Conservation (phyloP, 2,113 vertebrate genomes). For the Malaclemys terrapin region DNA sequence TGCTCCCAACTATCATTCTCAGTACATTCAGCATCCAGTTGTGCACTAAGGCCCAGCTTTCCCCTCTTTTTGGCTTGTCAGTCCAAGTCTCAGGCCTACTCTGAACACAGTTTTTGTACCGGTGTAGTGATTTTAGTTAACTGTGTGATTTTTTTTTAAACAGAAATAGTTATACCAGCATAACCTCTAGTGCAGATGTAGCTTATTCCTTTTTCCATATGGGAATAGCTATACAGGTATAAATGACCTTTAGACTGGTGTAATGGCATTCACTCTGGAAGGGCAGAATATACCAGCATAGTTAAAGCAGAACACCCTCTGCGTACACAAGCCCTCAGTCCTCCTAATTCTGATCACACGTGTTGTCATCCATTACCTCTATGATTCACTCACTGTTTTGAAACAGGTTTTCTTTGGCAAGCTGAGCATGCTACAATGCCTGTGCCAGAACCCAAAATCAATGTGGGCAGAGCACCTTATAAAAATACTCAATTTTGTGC, state of each 20-base stretch:
- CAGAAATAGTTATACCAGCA: not conserved
- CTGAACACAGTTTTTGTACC: conserved; percentile 42
- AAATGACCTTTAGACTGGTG: not conserved
- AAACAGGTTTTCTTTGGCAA: not conserved
- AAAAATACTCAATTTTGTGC: not conserved
- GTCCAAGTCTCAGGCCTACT: conserved; percentile 13
- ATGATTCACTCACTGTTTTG: not conserved
- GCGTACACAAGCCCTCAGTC: not conserved
- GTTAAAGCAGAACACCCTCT: accelerated
- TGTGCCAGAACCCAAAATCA: not conserved
- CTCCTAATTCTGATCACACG: not conserved
- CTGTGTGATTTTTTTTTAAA: not conserved
- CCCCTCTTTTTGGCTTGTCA: conserved; percentile 33
- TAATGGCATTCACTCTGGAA: accelerated
- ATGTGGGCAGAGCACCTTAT: not conserved
- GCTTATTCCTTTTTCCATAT: not conserved
- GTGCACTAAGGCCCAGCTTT: conserved; percentile 45
- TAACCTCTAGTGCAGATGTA: not conserved
- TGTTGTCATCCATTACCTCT: not conserved
- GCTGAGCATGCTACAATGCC: not conserved
- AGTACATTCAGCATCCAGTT: not conserved
- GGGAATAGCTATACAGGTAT: not conserved
- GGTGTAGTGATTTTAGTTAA: not conserved
- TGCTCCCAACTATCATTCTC: not conserved
- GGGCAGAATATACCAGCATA: not conserved